Conservation (phyloP, 1,140 invertebrate genomes). For the Propsilocerus akamusi region DNA sequence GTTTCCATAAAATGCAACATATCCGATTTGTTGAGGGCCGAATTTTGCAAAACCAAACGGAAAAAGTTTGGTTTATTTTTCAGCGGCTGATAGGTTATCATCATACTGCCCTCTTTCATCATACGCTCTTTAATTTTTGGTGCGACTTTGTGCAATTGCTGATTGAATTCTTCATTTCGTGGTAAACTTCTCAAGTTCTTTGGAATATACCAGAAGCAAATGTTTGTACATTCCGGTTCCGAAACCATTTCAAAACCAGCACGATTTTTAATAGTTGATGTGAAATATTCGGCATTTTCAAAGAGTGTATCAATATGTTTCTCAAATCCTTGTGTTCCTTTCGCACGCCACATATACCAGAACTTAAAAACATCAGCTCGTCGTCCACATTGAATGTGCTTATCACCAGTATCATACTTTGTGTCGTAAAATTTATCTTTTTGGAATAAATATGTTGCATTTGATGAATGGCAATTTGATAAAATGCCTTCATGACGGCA, state of each 20-base stretch:
- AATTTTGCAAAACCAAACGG: constrained; percentile 82
- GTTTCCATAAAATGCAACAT: constrained; percentile 74
- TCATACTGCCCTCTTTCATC: constrained; percentile 86
- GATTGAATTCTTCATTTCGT: constrained; percentile 38
- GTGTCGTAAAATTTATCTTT: constrained; percentile 95
- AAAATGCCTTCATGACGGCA: constrained; percentile 48
- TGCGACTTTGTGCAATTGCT: constrained; percentile 61
- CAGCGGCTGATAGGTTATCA: constrained; percentile 87
- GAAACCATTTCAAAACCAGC: constrained; percentile 55
- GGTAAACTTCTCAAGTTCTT: constrained; percentile 39
- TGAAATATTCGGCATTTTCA: constrained; percentile 50
- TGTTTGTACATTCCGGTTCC: constrained; percentile 79
- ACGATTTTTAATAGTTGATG: constrained; percentile 40
- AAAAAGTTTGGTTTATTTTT: constrained; percentile 76
- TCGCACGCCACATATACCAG: constrained; percentile 96
- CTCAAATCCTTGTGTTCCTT: constrained; percentile 65
- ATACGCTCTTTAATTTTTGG: constrained; percentile 85
- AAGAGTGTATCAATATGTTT: constrained; percentile 64
- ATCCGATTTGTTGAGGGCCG: constrained; percentile 54
- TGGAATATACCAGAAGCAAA: constrained; percentile 93
- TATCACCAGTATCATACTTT: constrained; percentile 79
- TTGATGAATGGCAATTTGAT: constrained; percentile 39
- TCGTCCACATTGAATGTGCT: constrained; percentile 84
- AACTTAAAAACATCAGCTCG: constrained; percentile 88
- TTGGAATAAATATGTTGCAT: constrained; percentile 84